Conservation (phyloP, 2,113 vertebrate genomes). For the Crocuta crocuta region DNA sequence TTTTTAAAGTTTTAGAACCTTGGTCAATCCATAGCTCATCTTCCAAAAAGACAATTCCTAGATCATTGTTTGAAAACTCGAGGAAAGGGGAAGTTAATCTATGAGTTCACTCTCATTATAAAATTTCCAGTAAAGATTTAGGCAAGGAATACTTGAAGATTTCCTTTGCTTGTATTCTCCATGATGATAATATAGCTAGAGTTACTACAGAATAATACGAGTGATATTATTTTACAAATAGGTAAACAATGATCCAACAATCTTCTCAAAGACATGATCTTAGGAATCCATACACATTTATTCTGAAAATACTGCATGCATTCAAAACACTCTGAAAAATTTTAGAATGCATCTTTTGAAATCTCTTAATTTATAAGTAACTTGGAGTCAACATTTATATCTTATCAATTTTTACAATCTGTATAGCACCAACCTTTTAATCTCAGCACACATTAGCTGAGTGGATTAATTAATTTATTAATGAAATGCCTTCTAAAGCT, state of each 20-base stretch:
- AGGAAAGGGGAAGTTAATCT: not conserved
- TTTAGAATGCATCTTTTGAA: conserved; percentile 17
- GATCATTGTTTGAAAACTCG: conserved; percentile 8
- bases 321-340: not conserved
- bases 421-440: not conserved
- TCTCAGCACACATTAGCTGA: not conserved
- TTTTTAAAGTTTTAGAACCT: not conserved
- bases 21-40: not conserved
- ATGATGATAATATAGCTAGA: not conserved
- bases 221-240: not conserved
- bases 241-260: not conserved
- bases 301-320: not conserved
- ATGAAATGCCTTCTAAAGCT: not conserved
- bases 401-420: conserved; percentile 15
- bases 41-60: not conserved
- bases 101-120: not conserved
- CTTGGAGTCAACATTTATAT: not conserved
- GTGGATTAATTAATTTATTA: not conserved
- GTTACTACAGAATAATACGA: not conserved
- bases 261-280: not conserved
- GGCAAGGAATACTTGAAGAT: not conserved
- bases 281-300: not conserved
- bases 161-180: not conserved
- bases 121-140: conserved; percentile 18
- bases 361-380: not conserved